Base-by-base conservation (phyloP, 2,797 vertebrate genomes). In the Aldrovandia affinis region DNA sequence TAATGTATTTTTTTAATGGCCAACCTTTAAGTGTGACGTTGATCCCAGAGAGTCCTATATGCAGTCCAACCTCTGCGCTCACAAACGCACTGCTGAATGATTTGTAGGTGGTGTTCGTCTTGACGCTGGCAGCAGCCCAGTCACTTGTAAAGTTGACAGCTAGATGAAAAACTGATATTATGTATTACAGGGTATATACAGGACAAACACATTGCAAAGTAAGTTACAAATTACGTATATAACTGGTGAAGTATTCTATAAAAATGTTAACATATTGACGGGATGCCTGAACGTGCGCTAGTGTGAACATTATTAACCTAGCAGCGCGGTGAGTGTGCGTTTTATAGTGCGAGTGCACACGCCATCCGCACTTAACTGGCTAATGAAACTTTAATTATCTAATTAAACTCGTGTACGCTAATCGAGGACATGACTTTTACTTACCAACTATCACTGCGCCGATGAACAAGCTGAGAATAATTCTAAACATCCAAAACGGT, bases 21-120 rank as follows among this genome's bases (percentile, higher is more conserved):
- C 0, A 50, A 99, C 98, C 98, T 92, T 70, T 93, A 5, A 99
- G 95, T 0, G 98, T 99, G 79, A 99, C 86, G 3, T 99, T 99
- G 44, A 99, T 92, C 39, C 97, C 97, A 0, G 92, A 92, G 83
- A 99, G 92, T 18, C 98, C 97, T 0, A 99, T 90, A 0, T 96
- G 95, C 78, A 99, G 88, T 59, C 97, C 98, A 0, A 99, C 87
- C 2, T 96, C 94, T 0, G 90, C 97, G 0, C 90, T 94, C 81
- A 99, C 94, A 82, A 92, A 89, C 0, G 86, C 94, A 0, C 73
- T 86, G 89, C 97, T 98, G 94, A 99, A 99, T 84, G 97, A 97
- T 90, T 99, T 99, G 93, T 99, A 99, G 85, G 96, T 95, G 63
- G 96, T 95, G 70, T 94, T 96, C 52, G 95, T 94, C 83, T 80